A percentile compares a stretch with the other conserved stretches of the same genome.
Conservation (phyloP, 2,888 invertebrate species). For the Antheraea yamamai region DNA sequence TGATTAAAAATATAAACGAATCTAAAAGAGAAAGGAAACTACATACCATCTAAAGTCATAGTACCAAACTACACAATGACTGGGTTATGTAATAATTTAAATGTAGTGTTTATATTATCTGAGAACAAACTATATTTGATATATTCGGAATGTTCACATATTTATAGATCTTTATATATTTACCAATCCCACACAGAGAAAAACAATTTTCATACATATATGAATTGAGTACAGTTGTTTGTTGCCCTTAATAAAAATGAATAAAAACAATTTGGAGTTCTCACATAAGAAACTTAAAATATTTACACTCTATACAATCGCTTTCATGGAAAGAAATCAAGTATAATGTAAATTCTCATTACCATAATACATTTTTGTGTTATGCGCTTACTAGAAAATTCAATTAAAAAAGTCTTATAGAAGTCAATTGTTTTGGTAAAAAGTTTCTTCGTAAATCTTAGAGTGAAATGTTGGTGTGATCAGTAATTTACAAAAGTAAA, state of each 20-base stretch:
- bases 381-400: too few species aligned
- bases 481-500: background rate
- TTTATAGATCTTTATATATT: background rate
- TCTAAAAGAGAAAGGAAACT: slow-evolving; percentile 13
- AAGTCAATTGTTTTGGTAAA: background rate
- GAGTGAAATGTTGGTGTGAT: background rate
- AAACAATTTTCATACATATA: background rate
- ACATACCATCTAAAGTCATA: slow-evolving; percentile 5
- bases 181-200: background rate
- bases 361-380: too few species aligned
- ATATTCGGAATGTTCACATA: background rate
- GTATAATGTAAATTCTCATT: too few species aligned
- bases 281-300: too few species aligned
- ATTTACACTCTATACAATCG: too few species aligned
- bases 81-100: slow-evolving; percentile 4
- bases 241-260: too few species aligned
- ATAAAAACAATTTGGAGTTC: too few species aligned
- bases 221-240: too few species aligned
- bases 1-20: background rate
- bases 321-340: too few species aligned
- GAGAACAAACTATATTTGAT: background rate
- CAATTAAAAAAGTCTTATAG: background rate
- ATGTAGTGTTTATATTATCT: slow-evolving; percentile 8
- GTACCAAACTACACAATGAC: slow-evolving; percentile 11
- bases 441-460: background rate